phyloP scores from a whole-genome alignment of 1,140 invertebrate species.

The Solenopsis invicta region DNA sequence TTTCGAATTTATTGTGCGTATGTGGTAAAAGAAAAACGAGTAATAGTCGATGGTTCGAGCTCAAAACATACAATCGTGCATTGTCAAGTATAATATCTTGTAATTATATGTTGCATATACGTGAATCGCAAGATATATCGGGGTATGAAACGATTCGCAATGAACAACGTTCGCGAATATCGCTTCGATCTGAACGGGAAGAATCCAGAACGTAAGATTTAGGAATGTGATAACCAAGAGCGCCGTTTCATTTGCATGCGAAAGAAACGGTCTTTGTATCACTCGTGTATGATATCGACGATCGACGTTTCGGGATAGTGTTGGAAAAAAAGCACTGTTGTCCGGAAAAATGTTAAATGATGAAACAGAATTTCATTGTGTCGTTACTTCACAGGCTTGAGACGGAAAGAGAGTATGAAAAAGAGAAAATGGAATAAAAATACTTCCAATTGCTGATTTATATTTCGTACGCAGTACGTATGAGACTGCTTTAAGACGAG shows the following conservation, averaged over 20 bases:
- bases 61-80: conserved; percentile 68
- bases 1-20: conserved; percentile 48
- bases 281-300: conserved; percentile 44
- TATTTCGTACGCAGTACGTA: conserved; percentile 12
- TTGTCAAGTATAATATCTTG: conserved; percentile 42
- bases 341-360: background rate
- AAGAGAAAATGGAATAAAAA: conserved; percentile 25
- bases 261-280: conserved; percentile 43
- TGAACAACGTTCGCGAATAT: background rate
- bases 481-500: background rate
- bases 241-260: conserved; percentile 30
- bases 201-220: background rate
- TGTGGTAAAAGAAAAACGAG: background rate
- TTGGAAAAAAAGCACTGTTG: background rate
- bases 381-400: background rate
- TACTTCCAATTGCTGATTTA: conserved; percentile 55
- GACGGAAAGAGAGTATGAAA: background rate
- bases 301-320: background rate
- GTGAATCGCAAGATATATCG: conserved; percentile 7
- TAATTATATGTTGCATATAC: conserved; percentile 36
- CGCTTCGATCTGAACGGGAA: background rate
- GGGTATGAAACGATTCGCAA: background rate
- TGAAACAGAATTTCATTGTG: conserved; percentile 4
- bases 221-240: background rate
- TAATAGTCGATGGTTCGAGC: conserved; percentile 60